Conservation (phyloP, 2,888 invertebrate genomes). For the Rhimphoctona megacephalus region DNA sequence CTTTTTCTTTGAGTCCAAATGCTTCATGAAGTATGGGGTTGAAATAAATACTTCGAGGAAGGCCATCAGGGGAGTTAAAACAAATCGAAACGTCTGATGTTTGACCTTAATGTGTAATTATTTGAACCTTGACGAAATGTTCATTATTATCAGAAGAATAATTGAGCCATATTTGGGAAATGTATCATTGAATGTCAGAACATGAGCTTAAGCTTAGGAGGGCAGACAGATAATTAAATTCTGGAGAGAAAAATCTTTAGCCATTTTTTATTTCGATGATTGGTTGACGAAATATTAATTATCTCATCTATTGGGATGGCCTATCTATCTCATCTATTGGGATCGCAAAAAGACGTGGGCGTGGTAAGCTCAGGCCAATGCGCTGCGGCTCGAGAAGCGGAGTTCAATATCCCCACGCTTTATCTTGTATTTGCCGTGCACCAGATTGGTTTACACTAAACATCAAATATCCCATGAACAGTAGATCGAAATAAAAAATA, state of each 20-base stretch:
- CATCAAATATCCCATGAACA: neutral
- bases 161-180: neutral
- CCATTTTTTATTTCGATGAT: neutral
- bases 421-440: too few relatives aligned
- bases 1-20: slow-evolving; percentile 27
- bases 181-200: neutral
- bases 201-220: neutral
- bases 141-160: neutral
- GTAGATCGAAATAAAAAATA: neutral
- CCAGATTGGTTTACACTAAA: neutral
- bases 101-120: neutral
- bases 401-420: too few relatives aligned
- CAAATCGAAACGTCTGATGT: neutral
- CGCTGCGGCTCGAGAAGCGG: too few relatives aligned
- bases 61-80: neutral
- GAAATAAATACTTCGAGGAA: slow-evolving; percentile 12
- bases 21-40: neutral
- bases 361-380: too few relatives aligned
- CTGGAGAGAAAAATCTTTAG: neutral
- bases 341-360: neutral
- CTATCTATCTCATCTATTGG: neutral
- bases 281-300: neutral
- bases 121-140: neutral
- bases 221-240: neutral
- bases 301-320: too few relatives aligned